Conservation (phyloP, 37 sponge, comb jelly and placozoan species). For the Halichondria panicea region DNA sequence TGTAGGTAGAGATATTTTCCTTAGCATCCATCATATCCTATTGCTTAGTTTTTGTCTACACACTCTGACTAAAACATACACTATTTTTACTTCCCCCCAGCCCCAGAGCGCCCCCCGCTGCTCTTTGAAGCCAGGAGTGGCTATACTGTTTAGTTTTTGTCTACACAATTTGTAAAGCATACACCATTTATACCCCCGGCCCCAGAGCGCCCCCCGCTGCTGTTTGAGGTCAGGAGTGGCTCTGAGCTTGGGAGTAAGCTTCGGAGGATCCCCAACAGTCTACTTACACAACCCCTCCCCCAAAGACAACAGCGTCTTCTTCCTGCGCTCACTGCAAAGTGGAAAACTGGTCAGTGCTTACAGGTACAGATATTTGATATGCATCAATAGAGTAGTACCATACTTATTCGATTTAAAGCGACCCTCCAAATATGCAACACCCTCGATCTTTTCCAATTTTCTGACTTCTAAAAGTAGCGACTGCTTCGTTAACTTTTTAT, state of each 20-base stretch:
- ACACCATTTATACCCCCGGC: neutral
- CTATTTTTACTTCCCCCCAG: neutral
- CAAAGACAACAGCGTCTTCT: slow-evolving; percentile 17
- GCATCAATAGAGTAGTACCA: neutral
- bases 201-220: slow-evolving; percentile 59
- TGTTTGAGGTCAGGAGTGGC: slow-evolving; percentile 42
- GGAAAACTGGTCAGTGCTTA: slow-evolving; percentile 26
- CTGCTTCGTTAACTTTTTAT: too few species aligned
- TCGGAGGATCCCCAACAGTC: slow-evolving; percentile 70
- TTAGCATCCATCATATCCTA: too few species aligned
- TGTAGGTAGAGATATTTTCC: too few species aligned
- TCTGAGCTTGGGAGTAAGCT: slow-evolving; percentile 35
- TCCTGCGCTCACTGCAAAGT: slow-evolving; percentile 22
- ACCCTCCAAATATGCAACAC: neutral
- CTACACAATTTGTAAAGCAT: too few species aligned
- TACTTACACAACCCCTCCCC: slow-evolving; percentile 49
- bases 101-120: slow-evolving; percentile 59
- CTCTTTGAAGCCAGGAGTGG: slow-evolving; percentile 45
- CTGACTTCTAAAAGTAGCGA: too few species aligned
- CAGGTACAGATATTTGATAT: neutral
- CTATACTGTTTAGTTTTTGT: too few species aligned
- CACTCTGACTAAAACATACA: too few species aligned
- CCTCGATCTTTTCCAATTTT: neutral
- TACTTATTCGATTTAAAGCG: neutral
- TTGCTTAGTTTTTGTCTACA: too few species aligned